Percentiles rank a stretch among this genome's conserved stretches.
Conservation (phyloP, 2,797 vertebrate species). For the Melanotaenia trifasciata region DNA sequence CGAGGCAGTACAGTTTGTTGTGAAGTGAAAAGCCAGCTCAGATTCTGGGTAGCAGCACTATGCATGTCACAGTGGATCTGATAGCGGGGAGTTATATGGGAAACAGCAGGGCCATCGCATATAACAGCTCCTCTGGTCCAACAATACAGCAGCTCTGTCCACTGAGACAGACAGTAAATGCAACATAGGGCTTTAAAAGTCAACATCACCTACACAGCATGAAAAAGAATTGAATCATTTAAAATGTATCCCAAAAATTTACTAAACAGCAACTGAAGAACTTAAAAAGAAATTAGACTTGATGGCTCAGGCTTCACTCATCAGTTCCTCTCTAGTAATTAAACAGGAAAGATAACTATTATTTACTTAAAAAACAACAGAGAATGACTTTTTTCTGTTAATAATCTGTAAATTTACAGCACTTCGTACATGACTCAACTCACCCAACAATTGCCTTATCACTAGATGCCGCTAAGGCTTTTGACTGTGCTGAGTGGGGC, state of each 20-base stretch:
- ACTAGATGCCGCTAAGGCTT: too few relatives aligned
- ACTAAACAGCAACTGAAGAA: too few relatives aligned
- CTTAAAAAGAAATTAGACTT: too few relatives aligned
- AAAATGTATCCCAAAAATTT: not conserved
- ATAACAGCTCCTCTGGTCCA: conserved; percentile 52
- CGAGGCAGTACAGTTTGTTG: conserved; percentile 72
- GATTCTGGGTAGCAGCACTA: conserved; percentile 67
- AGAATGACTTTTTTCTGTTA: too few relatives aligned
- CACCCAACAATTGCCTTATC: too few relatives aligned
- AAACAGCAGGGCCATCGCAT: conserved; percentile 58
- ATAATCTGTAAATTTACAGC: too few relatives aligned
- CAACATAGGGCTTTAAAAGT: conserved; percentile 12
- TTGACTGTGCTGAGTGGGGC: too few relatives aligned
- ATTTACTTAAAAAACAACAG: too few relatives aligned
- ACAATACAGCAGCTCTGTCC: conserved; percentile 22
- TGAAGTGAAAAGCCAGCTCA: conserved; percentile 78
- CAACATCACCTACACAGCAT: conserved; percentile 12
- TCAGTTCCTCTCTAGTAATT: too few relatives aligned
- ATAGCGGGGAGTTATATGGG: conserved; percentile 64
- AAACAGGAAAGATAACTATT: too few relatives aligned
- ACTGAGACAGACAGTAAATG: conserved; percentile 27
- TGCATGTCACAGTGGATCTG: conserved; percentile 75
- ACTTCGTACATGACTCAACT: too few relatives aligned
- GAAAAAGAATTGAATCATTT: not conserved
- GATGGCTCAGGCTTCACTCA: too few relatives aligned